Evolutionary conservation across 1,140 invertebrate genomes (phyloP).

Genomic region (Drosophila quadrilineata): DNA sequence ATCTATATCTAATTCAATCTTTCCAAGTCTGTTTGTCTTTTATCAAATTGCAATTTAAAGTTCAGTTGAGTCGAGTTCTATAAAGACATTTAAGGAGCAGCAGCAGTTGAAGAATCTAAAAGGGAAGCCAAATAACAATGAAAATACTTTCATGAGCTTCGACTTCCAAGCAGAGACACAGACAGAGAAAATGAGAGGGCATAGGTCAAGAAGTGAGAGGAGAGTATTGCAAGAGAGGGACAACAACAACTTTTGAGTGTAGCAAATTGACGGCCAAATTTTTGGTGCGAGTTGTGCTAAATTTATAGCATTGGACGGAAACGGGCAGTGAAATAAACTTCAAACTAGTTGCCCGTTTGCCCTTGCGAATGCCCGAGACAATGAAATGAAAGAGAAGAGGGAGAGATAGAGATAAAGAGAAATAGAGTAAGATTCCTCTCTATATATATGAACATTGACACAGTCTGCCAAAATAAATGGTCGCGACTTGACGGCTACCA

Average conservation of each 20-base stretch:
- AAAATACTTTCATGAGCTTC: slow-evolving; percentile 15
- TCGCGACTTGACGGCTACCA: slow-evolving; percentile 6
- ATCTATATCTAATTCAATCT: neutral
- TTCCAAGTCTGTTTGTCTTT: neutral
- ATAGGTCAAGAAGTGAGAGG: too few relatives aligned
- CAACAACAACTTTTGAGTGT: slow-evolving; percentile 17
- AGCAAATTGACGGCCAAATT: slow-evolving; percentile 52
- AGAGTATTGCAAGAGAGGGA: slow-evolving; percentile 1
- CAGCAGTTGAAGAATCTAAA: neutral
- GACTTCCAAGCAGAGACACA: too few relatives aligned
- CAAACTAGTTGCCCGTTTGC: slow-evolving; percentile 33
- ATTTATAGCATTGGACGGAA: slow-evolving; percentile 40
- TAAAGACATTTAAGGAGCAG: slow-evolving; percentile 7
- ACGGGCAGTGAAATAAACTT: slow-evolving; percentile 19
- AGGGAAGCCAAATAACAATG: slow-evolving; percentile 18
- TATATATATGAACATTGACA: slow-evolving; percentile 31
- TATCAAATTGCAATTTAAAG: neutral
- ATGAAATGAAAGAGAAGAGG: too few relatives aligned
- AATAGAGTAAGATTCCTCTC: too few relatives aligned
- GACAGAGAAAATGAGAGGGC: too few relatives aligned
- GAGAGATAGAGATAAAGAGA: too few relatives aligned
- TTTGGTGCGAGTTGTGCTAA: slow-evolving; percentile 24
- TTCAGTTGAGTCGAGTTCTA: too few relatives aligned
- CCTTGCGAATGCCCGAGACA: too few relatives aligned
- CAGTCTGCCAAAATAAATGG: slow-evolving; percentile 55